Percentiles rank a stretch among this genome's conserved stretches.
Evolutionary conservation across 2,888 invertebrate species (phyloP).

Genomic region (Conchocele bisecta): DNA sequence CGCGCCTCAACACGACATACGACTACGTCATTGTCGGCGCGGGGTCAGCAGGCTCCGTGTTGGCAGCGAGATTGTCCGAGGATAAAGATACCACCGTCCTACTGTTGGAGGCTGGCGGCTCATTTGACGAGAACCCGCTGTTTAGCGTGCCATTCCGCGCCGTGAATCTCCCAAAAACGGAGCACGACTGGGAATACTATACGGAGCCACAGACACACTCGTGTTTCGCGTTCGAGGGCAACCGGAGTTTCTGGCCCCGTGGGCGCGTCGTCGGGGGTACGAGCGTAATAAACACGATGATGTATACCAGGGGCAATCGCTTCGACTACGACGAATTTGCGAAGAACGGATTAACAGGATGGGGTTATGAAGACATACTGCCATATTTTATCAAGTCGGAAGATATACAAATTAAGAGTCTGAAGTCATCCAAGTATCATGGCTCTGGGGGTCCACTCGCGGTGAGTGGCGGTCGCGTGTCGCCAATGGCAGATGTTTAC

Average conservation of each 20-base stretch:
- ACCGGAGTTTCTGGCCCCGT: constrained; percentile 93
- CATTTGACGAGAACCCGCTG: constrained; percentile 8
- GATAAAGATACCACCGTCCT: constrained; percentile 11
- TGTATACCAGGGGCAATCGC: constrained; percentile 92
- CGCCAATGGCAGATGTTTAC: constrained; percentile 68
- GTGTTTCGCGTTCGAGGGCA: constrained; percentile 9
- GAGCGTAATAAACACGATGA: constrained; percentile 94
- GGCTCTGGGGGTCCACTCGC: constrained; percentile 72
- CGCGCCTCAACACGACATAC: constrained; percentile 1
- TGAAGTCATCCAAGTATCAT: constrained; percentile 70
- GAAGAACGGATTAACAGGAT: constrained; percentile 92
- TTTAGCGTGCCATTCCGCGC: constrained; percentile 82
- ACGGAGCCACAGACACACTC: constrained; percentile 80
- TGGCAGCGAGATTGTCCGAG: constrained; percentile 21
- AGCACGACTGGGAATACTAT: constrained; percentile 81
- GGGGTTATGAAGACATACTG: constrained; percentile 92
- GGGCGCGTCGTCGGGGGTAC: constrained; percentile 95
- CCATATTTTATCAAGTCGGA: constrained; percentile 84
- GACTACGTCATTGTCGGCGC: constrained; percentile 27
- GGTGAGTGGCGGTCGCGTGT: constrained; percentile 63
- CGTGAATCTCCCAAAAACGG: constrained; percentile 77
- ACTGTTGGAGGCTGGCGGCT: constrained; percentile 21
- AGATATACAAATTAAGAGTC: constrained; percentile 79
- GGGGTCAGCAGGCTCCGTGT: constrained; percentile 24
- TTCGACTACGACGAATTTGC: constrained; percentile 96